Evolutionary conservation across 2,797 vertebrate species (phyloP).

Genomic region (Coregonus sp.): DNA sequence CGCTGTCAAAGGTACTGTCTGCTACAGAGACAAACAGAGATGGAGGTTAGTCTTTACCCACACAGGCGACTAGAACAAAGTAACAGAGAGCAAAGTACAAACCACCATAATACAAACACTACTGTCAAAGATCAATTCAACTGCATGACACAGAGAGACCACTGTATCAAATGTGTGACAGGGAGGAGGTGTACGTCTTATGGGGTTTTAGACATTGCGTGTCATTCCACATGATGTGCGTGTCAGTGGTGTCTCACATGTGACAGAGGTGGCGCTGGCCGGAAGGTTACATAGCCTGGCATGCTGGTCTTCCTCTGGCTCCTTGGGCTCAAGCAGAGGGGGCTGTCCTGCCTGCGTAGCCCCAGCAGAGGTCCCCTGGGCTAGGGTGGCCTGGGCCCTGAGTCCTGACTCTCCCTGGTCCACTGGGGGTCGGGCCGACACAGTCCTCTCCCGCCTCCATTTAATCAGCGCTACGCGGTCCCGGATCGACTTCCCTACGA

Average conservation of each 20-base stretch:
- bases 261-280: slow-evolving; percentile 86
- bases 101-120: slow-evolving; percentile 7
- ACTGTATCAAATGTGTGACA: background rate
- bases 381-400: slow-evolving; percentile 55
- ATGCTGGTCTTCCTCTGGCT: slow-evolving; percentile 85
- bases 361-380: slow-evolving; percentile 75
- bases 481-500: slow-evolving; percentile 92
- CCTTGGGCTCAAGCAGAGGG: slow-evolving; percentile 79
- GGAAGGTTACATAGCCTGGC: slow-evolving; percentile 77
- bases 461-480: slow-evolving; percentile 92
- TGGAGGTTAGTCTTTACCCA: background rate
- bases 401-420: slow-evolving; percentile 68
- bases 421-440: slow-evolving; percentile 70
- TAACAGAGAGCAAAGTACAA: slow-evolving; percentile 17
- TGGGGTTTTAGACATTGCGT: no score
- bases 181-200: no score
- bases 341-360: slow-evolving; percentile 74
- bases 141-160: background rate
- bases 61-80: slow-evolving; percentile 29
- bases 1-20: slow-evolving; percentile 92
- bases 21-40: slow-evolving; percentile 73
- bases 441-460: slow-evolving; percentile 89
- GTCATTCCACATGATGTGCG: background rate
- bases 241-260: slow-evolving; percentile 77
- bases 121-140: slow-evolving; percentile 21